A percentile compares a stretch with the other conserved stretches of the same genome.
Evolutionary conservation across 2,113 vertebrate genomes (phyloP).

Genomic region (Miniopterus natalensis): DNA sequence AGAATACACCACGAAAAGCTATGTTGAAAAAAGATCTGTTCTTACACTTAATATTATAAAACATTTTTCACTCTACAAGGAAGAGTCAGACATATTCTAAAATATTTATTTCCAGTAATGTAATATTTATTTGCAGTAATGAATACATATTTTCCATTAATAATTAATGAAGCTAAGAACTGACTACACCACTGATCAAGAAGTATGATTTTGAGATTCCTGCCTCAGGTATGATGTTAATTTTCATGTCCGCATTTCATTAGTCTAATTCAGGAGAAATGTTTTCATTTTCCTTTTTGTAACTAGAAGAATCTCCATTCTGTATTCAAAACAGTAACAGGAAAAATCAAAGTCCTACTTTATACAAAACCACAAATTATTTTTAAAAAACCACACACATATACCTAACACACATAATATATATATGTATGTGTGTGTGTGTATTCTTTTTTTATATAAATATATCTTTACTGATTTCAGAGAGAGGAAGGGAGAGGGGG

Average conservation of each 20-base stretch:
- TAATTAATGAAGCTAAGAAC: conserved; percentile 41
- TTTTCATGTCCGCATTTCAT: conserved; percentile 8
- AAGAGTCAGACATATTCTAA: conserved; percentile 25
- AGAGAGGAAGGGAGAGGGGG: too few relatives aligned
- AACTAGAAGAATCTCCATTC: conserved; percentile 6
- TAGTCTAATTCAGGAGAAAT: conserved; percentile 29
- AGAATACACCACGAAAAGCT: background rate
- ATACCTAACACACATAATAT: background rate
- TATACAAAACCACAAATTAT: conserved; percentile 48
- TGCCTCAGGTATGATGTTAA: conserved; percentile 27
- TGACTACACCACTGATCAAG: background rate
- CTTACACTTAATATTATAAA: conserved; percentile 26
- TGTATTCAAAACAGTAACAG: background rate
- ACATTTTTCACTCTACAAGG: background rate
- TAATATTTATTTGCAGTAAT: conserved; percentile 54
- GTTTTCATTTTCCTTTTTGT: background rate
- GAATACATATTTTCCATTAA: conserved; percentile 57
- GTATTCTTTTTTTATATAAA: background rate
- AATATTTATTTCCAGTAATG: conserved; percentile 60
- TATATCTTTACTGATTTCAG: too few relatives aligned
- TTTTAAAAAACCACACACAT: background rate
- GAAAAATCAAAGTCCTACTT: conserved; percentile 15
- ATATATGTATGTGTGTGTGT: background rate
- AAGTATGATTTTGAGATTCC: background rate
- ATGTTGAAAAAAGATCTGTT: background rate